Evolutionary conservation across 1,140 invertebrate species (phyloP).

Genomic region (Tetramorium simillimum): DNA sequence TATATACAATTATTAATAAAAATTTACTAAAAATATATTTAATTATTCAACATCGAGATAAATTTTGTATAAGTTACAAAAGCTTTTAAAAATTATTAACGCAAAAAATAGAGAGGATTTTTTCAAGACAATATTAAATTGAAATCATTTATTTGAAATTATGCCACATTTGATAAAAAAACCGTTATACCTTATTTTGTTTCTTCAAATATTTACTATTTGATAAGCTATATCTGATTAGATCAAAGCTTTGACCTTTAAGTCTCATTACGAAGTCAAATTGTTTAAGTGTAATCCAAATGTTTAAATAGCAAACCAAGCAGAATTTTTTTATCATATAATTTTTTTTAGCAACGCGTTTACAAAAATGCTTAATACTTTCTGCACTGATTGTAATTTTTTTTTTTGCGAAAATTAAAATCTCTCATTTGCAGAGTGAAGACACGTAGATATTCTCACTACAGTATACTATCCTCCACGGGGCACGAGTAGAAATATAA

Average conservation of each 20-base stretch:
- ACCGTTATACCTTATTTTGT: neutral
- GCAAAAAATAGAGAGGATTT: neutral
- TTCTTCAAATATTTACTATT: constrained; percentile 1
- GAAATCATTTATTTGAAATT: neutral
- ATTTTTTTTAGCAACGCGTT: constrained; percentile 14
- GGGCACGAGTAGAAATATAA: constrained; percentile 13
- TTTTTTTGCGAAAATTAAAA: constrained; percentile 27
- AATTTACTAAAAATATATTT: constrained; percentile 6
- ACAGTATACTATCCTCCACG: neutral
- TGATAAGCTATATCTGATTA: neutral
- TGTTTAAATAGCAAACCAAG: neutral
- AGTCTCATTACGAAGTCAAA: neutral
- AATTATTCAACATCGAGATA: neutral
- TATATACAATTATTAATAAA: neutral
- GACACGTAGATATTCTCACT: neutral
- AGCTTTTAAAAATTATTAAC: neutral
- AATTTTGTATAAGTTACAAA: neutral
- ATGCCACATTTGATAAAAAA: neutral
- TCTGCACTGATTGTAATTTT: constrained; percentile 1
- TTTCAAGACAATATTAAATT: neutral
- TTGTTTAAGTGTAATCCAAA: neutral
- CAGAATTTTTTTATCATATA: neutral
- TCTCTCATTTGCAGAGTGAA: constrained; percentile 23
- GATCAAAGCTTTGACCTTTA: neutral
- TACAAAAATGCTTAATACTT: constrained; percentile 27